phyloP scores from a whole-genome alignment of 1,140 invertebrate species.

The Ips nitidus region DNA sequence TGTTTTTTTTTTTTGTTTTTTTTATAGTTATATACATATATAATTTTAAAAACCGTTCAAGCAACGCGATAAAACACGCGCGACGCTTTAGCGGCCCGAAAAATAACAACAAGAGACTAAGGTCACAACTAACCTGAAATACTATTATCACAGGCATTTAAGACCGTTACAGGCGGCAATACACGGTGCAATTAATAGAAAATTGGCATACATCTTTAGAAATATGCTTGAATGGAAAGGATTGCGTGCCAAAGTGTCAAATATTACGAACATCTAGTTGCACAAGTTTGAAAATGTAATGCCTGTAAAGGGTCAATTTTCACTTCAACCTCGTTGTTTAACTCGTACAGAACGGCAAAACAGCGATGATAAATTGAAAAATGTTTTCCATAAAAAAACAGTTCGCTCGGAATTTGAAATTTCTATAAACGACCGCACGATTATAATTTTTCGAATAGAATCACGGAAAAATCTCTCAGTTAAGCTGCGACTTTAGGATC shows the following conservation, averaged over 20 bases:
- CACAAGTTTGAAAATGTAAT: too few species aligned
- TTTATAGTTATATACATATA: constrained; percentile 52
- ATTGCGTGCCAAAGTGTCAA: too few species aligned
- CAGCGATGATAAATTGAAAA: too few species aligned
- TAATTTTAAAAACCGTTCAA: constrained; percentile 51
- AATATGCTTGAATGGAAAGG: neutral
- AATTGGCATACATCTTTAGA: neutral
- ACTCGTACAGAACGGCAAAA: too few species aligned
- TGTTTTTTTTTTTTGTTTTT: constrained; percentile 44
- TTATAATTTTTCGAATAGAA: constrained; percentile 23
- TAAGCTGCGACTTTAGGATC: constrained; percentile 47
- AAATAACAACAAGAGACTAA: constrained; percentile 55
- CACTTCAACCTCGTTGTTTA: too few species aligned
- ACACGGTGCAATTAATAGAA: neutral
- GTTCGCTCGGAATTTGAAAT: too few species aligned
- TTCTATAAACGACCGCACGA: too few species aligned
- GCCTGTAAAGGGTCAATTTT: too few species aligned
- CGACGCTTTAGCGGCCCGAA: constrained; percentile 41
- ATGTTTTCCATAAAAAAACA: too few species aligned
- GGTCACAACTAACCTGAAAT: constrained; percentile 58
- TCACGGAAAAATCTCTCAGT: constrained; percentile 43
- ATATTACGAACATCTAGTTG: too few species aligned
- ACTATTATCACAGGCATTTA: constrained; percentile 58
- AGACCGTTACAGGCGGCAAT: constrained; percentile 39
- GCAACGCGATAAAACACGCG: constrained; percentile 34